Evolutionary conservation across 2,113 vertebrate species (phyloP), one percentile per base, ranked within the genome.

Genomic region (Hoplias malabaricus): DNA sequence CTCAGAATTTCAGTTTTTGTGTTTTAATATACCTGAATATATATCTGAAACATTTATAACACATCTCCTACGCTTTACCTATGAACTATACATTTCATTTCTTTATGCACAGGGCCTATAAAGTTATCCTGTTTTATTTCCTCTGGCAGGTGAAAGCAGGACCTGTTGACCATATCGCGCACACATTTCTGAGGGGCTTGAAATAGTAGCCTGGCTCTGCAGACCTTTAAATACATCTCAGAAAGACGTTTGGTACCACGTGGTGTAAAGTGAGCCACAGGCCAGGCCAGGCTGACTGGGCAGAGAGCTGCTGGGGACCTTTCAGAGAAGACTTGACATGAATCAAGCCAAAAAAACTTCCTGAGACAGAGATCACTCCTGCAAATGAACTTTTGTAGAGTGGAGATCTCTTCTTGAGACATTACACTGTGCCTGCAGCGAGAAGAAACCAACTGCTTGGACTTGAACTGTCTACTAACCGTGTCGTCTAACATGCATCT

Each of bases 181-280:
- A 77, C 38, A 38, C 79, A 82, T 80, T 85, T 83, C 73, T 27
- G 57, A 82, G 80, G 48, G 48, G 81, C 38, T 53, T n/a, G 91
- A 90, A 92, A 93, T 84, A 85, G 79, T 86, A 92, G 57, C 84
- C 84, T 72, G 48, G 69, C 12, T 59, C 83, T 78, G 79, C 81
- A 88, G 86, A 89, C 83, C 91, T 91, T 93, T 92, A 93, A 93
- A 93, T 93, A 93, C 85, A 90, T 83, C 71, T 42, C 50, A 77
- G 82, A 81, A 87, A 86, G 34, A 76, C 71, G 78, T 81, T 79
- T 75, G 23, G 75, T 11, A 70, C 82, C 93, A 93, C 91, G 81
- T 93, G 92, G 83, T 91, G 91, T 91, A 92, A 93, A 88, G 89
- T 89, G 91, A 93, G 89, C 87, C 78, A 36, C 59, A 5, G 77